phyloP scores from a whole-genome alignment of 2,888 invertebrate genomes.

The Drosophila basisetae region DNA sequence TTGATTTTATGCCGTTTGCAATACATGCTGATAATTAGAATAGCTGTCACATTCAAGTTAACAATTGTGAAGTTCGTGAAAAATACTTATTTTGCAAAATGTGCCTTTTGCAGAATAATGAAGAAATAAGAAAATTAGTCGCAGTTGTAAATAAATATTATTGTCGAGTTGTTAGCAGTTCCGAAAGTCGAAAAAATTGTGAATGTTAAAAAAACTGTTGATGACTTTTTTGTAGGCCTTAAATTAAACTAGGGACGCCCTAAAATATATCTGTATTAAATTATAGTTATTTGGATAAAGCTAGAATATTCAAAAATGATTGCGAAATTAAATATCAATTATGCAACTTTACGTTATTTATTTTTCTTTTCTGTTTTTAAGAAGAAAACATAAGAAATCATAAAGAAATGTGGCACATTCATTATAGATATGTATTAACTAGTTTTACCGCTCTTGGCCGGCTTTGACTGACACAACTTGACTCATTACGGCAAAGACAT shows the following conservation, averaged over 20 bases:
- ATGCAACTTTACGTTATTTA: neutral
- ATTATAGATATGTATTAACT: constrained; percentile 42
- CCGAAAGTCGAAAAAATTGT: neutral
- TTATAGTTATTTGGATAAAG: neutral
- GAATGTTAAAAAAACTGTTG: neutral
- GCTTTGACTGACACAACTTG: constrained; percentile 33
- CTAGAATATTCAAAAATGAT: neutral
- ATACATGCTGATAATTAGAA: neutral
- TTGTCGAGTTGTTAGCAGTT: neutral
- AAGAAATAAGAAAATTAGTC: neutral
- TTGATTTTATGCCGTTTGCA: neutral
- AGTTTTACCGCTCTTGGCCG: constrained; percentile 33
- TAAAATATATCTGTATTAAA: neutral
- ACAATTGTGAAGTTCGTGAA: neutral
- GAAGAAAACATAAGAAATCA: neutral
- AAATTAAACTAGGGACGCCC: neutral
- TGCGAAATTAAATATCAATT: neutral
- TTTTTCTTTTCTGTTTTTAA: neutral
- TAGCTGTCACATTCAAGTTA: neutral
- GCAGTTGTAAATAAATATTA: neutral
- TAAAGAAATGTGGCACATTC: constrained; percentile 18
- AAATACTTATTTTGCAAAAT: neutral
- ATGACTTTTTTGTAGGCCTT: neutral
- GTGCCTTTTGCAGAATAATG: neutral
- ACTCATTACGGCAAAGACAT: constrained; percentile 76